A percentile compares a stretch with the other conserved stretches of the same genome.
phyloP scores from a whole-genome alignment of 2,797 vertebrate genomes.

The Ptychadena robeensis region DNA sequence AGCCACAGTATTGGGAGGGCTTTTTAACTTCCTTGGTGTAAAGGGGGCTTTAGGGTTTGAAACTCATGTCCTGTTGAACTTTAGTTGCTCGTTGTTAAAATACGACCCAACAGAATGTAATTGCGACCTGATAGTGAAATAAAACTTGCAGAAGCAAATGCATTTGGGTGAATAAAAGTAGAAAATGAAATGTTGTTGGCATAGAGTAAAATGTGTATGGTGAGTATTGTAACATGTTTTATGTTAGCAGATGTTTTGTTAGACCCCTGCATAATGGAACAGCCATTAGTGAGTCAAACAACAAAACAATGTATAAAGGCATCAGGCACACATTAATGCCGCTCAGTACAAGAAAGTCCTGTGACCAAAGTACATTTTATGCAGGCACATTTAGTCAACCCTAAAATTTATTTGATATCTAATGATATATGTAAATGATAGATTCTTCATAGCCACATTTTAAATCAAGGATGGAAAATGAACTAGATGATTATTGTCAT shows the following conservation, averaged over 20 bases:
- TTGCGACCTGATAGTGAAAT: too few species aligned
- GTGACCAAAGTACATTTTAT: neutral
- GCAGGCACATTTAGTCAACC: neutral
- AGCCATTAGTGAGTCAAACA: neutral
- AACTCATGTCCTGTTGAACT: too few species aligned
- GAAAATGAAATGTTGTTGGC: too few species aligned
- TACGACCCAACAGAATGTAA: too few species aligned
- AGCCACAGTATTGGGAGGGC: neutral
- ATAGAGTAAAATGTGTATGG: too few species aligned
- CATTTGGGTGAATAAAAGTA: neutral
- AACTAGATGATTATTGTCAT: constrained; percentile 43
- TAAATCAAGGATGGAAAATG: constrained; percentile 49
- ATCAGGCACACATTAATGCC: neutral
- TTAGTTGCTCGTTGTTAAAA: too few species aligned
- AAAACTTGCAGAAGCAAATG: neutral
- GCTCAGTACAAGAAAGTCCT: neutral
- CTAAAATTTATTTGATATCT: constrained; percentile 31
- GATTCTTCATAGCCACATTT: constrained; percentile 33
- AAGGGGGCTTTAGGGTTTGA: too few species aligned
- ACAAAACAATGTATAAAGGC: neutral
- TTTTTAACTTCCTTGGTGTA: neutral
- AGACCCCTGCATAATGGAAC: too few species aligned
- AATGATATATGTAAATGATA: constrained; percentile 25
- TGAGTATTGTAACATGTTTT: too few species aligned
- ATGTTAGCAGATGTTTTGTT: too few species aligned